A percentile compares a stretch with the other conserved stretches of the same genome.
Conservation (phyloP, 2,797 vertebrate genomes). For the Gobio occitaniae region DNA sequence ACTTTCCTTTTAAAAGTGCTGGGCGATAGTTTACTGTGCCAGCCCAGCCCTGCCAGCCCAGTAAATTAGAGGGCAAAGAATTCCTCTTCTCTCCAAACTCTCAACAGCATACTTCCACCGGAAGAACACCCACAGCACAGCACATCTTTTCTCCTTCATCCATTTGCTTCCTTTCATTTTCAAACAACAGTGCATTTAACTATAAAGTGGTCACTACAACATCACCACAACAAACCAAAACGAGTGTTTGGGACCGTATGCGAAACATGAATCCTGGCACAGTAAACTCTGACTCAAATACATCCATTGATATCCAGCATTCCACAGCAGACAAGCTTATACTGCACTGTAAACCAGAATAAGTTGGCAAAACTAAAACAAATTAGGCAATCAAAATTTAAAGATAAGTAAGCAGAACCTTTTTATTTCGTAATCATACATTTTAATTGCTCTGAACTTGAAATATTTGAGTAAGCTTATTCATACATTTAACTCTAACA, state of each 20-base stretch:
- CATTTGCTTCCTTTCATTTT: constrained; percentile 63
- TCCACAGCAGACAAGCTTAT: background rate
- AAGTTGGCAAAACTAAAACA: no score
- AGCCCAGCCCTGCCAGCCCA: constrained; percentile 49
- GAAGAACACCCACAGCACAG: constrained; percentile 61
- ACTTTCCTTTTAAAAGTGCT: constrained; percentile 44
- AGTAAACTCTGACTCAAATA: background rate
- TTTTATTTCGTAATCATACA: no score
- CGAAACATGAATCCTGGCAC: constrained; percentile 1
- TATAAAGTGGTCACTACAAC: background rate
- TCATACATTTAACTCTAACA: no score
- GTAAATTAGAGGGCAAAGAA: constrained; percentile 70
- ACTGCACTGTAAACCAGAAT: no score
- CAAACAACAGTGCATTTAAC: constrained; percentile 37
- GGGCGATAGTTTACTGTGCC: constrained; percentile 47
- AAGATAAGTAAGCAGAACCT: no score
- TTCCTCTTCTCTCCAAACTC: constrained; percentile 62
- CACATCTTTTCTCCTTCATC: constrained; percentile 56
- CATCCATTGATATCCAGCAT: background rate
- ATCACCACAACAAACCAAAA: background rate
- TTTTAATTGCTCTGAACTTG: no score
- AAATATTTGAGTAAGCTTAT: no score
- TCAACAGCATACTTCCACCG: constrained; percentile 54
- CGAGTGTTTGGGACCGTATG: background rate
- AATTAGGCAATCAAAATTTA: no score